A percentile compares a stretch with the other conserved stretches of the same genome.
Conservation (phyloP, 2,797 vertebrate genomes). For the Syndactyla subalaris region DNA sequence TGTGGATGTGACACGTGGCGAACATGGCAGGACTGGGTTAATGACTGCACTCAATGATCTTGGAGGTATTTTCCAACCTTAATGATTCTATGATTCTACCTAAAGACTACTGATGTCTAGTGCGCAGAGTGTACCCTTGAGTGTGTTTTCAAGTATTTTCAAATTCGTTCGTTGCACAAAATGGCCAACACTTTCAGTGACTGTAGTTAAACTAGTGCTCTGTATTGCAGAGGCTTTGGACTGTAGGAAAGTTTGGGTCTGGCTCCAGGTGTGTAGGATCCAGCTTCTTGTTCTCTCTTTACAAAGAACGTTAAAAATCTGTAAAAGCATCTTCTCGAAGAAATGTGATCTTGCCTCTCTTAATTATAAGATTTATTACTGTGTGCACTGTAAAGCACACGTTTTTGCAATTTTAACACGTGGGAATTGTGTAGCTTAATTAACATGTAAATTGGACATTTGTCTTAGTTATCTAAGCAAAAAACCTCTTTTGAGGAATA, state of each 20-base stretch:
- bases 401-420: neutral
- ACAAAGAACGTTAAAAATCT: neutral
- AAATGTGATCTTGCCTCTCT: neutral
- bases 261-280: neutral
- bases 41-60: neutral
- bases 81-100: neutral
- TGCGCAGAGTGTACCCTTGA: neutral
- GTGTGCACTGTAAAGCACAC: neutral
- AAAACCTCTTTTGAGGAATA: conserved; percentile 35
- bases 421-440: conserved; percentile 47
- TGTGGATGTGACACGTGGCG: neutral
- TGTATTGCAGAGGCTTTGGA: neutral
- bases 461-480: conserved; percentile 49
- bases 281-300: neutral
- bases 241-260: neutral
- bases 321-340: neutral
- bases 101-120: neutral
- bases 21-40: neutral
- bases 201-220: neutral
- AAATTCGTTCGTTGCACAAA: neutral
- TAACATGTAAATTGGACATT: conserved; percentile 61
- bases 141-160: neutral
- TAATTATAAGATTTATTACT: conserved; percentile 37
- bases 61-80: neutral
- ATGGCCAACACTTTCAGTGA: neutral